phyloP scores from a whole-genome alignment of 35 echinoderm and acorn worm genomes.

The Lytechinus variegatus region DNA sequence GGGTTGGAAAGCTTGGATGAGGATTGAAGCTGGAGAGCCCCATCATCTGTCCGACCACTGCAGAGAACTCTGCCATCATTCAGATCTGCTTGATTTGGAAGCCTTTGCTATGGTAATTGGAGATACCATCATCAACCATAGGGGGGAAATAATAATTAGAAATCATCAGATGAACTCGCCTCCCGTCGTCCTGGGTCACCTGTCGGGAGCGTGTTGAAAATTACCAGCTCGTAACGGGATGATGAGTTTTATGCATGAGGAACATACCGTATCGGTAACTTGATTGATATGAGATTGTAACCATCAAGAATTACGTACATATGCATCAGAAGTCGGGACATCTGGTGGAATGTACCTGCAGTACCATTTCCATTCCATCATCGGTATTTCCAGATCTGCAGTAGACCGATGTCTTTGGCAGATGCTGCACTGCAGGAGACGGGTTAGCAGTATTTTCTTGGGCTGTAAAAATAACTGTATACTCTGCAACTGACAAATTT shows the following conservation, averaged over 20 bases:
- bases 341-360: background rate
- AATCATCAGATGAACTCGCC: background rate
- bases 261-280: background rate
- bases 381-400: background rate
- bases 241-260: conserved; percentile 9
- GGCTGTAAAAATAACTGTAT: background rate
- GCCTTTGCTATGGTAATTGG: background rate
- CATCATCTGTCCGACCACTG: background rate
- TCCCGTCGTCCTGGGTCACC: background rate
- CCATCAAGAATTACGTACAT: conserved; percentile 5
- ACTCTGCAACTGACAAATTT: background rate
- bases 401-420: background rate
- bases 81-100: background rate
- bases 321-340: background rate
- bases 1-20: background rate
- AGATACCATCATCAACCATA: background rate
- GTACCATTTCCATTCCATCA: background rate
- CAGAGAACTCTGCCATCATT: background rate
- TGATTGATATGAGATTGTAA: background rate
- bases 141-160: background rate
- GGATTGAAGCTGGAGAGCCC: background rate
- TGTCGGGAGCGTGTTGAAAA: background rate
- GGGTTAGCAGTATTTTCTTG: background rate
- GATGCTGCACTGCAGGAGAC: background rate
- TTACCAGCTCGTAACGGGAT: background rate